Percentiles rank a stretch among this genome's conserved stretches.
phyloP scores from a whole-genome alignment of 2,797 vertebrate genomes.

The Arremon aurantiirostris region DNA sequence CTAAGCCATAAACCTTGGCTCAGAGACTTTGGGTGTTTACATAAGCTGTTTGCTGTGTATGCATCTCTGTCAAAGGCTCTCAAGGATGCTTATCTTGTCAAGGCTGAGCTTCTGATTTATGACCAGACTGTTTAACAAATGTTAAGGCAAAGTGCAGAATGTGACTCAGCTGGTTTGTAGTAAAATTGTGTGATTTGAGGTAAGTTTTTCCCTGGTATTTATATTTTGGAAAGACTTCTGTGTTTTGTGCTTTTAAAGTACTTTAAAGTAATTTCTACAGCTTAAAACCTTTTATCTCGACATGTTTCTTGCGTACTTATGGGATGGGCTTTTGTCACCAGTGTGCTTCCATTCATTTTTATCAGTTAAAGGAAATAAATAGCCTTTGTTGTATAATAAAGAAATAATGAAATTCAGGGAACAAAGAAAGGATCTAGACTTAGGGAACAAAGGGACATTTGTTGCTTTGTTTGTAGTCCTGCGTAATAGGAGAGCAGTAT shows the following conservation, averaged over 20 bases:
- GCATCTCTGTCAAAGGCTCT: background rate
- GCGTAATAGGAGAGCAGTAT: background rate
- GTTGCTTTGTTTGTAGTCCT: background rate
- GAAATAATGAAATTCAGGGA: background rate
- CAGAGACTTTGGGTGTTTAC: background rate
- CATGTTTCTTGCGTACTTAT: fast-evolving
- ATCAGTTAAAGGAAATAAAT: slow-evolving; percentile 23
- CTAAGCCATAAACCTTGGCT: background rate
- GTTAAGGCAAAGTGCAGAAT: background rate
- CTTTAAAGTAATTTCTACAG: background rate
- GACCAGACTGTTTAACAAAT: background rate
- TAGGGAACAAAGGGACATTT: background rate
- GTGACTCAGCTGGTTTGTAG: fast-evolving
- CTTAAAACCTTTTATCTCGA: background rate
- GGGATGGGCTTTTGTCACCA: background rate
- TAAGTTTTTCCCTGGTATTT: background rate
- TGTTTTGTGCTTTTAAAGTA: background rate
- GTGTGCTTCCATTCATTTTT: background rate
- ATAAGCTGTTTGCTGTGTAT: background rate
- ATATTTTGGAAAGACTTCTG: background rate
- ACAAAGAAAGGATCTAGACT: background rate
- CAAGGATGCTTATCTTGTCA: background rate
- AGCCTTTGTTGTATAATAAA: background rate
- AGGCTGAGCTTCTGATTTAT: background rate
- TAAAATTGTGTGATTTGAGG: background rate